Percentiles rank a stretch among this genome's conserved stretches.
phyloP scores from a whole-genome alignment of 2,888 invertebrate genomes.

The Rhagonycha lutea region DNA sequence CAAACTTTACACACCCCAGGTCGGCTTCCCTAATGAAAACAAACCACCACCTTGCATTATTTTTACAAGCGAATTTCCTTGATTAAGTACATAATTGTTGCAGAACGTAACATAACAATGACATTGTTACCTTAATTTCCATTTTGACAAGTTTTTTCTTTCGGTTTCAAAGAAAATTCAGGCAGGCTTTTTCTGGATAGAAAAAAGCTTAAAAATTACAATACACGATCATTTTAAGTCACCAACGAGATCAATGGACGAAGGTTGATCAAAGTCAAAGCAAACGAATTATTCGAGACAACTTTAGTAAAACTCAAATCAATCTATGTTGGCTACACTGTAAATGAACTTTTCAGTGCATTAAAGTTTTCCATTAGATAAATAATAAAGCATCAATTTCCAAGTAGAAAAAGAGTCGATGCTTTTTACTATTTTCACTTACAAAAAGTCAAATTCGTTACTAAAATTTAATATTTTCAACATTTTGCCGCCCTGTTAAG shows the following conservation, averaged over 20 bases:
- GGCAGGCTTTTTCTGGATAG: neutral
- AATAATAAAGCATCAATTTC: neutral
- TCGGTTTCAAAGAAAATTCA: neutral
- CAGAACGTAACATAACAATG: neutral
- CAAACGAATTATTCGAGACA: slow-evolving; percentile 1
- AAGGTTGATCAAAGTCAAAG: slow-evolving; percentile 2
- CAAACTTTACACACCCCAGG: neutral
- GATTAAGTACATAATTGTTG: neutral
- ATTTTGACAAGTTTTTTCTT: neutral
- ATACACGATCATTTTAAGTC: neutral
- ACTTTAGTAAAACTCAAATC: neutral
- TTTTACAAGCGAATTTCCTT: neutral
- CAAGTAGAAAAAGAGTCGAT: neutral
- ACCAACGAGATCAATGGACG: neutral
- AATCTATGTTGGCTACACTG: neutral
- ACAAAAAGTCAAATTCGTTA: neutral
- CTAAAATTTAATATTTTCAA: neutral
- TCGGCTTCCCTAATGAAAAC: neutral
- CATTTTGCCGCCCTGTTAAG: neutral
- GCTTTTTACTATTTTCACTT: neutral
- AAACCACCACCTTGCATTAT: neutral
- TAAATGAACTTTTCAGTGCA: neutral
- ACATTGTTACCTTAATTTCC: neutral
- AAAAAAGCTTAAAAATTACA: neutral
- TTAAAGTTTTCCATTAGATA: neutral